Base-by-base conservation (phyloP, 2,888 invertebrate genomes). In the Heliconius sara region DNA sequence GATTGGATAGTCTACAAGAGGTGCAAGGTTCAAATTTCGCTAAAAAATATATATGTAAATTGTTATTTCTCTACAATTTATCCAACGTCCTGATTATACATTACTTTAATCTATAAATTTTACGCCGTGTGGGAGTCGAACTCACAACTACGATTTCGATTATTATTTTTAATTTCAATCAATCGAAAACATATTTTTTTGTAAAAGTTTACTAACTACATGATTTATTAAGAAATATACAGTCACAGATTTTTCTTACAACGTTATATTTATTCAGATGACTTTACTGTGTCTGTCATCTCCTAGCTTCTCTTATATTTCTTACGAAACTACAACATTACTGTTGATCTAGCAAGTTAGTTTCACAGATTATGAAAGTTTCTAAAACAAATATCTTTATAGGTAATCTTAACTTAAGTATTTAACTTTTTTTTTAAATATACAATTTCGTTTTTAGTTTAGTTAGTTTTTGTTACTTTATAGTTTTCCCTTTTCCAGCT, bases 291-390 rank as follows among this genome's bases (percentile, higher is more conserved):
- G 73, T n/a, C 34, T 34, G 39, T 73, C 73, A 73, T 60, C 43
- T 25, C 43, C 16, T 16, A 70, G 22, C 12, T 39, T 10, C n/a
- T 34, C 57, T 60, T 60, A 7, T 25, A n/a, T 70, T 60, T 60
- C 60, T 34, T 60, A n/a, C n/a, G n/a, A n/a, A n/a, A n/a, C n/a
- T n/a, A n/a, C n/a, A n/a, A n/a, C n/a, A n/a, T n/a, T n/a, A 73
- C 60, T 60, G 7, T 60, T 60, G 60, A 73, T 60, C 13, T 60
- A 30, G 52, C 30, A 34, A 34, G 13, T 73, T n/a, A 34, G 7
- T 73, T 57, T 57, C 57, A 57, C 57, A 34, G 22, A 52, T 52
- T 60, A 73, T n/a, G n/a, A 73, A 60, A 52, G 57, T n/a, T 72
- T 22, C 22, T 68, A 12, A n/a, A 68, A 68, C n/a, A 30, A 66